phyloP scores from a whole-genome alignment of 2,888 invertebrate species.

The Cheilosia pagana region DNA sequence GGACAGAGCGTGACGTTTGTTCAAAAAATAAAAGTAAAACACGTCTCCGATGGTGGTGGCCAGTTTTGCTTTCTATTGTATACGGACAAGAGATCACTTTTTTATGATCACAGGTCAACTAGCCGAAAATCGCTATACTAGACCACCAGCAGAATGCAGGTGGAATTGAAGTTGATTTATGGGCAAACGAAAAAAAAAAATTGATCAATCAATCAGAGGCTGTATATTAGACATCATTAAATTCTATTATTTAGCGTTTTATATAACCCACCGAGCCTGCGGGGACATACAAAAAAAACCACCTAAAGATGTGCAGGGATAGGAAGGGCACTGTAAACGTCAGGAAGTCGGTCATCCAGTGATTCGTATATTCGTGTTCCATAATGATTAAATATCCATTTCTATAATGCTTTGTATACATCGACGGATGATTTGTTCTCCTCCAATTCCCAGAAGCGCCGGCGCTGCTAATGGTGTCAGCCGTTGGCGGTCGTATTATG shows the following conservation, averaged over 20 bases:
- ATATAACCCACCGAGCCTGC: constrained; percentile 1
- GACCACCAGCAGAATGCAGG: constrained; percentile 11
- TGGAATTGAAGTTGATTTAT: constrained; percentile 59
- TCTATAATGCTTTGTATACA: constrained; percentile 60
- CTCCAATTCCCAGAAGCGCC: constrained; percentile 16
- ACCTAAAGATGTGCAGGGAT: constrained; percentile 57
- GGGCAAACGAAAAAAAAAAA: constrained; percentile 67
- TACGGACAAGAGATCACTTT: constrained; percentile 29
- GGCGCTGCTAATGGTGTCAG: constrained; percentile 56
- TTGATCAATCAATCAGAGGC: constrained; percentile 76
- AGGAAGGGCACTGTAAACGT: constrained; percentile 48
- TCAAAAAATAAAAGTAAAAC: constrained; percentile 60
- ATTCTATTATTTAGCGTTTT: constrained; percentile 71
- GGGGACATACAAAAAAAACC: constrained; percentile 1
- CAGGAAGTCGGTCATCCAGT: constrained; percentile 66
- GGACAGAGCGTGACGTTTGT: constrained; percentile 51
- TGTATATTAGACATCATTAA: constrained; percentile 75
- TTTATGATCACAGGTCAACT: constrained; percentile 32
- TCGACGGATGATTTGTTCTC: constrained; percentile 29
- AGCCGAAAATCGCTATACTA: neutral
- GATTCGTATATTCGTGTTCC: constrained; percentile 67
- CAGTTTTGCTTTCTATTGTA: constrained; percentile 67
- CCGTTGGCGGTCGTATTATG: constrained; percentile 43
- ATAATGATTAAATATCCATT: constrained; percentile 73
- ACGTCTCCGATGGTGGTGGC: constrained; percentile 21